Evolutionary conservation across 2,113 vertebrate genomes (phyloP).

Genomic region (Sprattus sprattus): DNA sequence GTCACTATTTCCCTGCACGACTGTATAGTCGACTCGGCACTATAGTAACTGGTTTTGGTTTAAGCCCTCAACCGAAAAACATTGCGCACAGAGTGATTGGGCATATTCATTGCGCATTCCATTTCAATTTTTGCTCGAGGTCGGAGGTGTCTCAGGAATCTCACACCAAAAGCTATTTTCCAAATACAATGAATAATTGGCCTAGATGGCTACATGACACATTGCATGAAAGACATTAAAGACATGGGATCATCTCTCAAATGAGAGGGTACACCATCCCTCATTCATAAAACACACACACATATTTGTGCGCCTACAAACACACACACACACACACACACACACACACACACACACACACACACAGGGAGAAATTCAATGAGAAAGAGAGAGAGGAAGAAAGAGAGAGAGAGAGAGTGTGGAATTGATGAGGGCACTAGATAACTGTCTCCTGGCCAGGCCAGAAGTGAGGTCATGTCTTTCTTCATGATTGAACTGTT

Average conservation of each 20-base stretch:
- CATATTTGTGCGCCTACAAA: not conserved
- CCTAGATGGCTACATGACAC: not conserved
- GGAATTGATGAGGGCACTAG: not conserved
- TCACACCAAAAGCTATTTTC: not conserved
- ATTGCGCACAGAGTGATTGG: too few relatives aligned
- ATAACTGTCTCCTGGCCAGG: not conserved
- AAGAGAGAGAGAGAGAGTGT: not conserved
- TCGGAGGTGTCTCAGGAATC: not conserved
- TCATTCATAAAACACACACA: not conserved
- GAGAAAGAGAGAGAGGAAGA: slow-evolving; percentile 2
- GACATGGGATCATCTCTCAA: too few relatives aligned
- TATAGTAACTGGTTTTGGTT: too few relatives aligned
- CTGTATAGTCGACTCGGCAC: too few relatives aligned
- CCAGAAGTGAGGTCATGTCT: not conserved
- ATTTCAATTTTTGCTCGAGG: not conserved
- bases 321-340: slow-evolving; percentile 1
- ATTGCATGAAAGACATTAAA: too few relatives aligned
- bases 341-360: not conserved
- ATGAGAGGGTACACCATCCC: too few relatives aligned
- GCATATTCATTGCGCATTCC: not conserved
- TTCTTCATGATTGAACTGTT: not conserved
- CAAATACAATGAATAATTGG: not conserved
- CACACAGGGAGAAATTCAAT: not conserved
- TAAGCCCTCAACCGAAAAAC: too few relatives aligned
- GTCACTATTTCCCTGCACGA: too few relatives aligned